phyloP scores from a whole-genome alignment of 1,140 invertebrate species.

The Rhopalosiphum maidis region DNA sequence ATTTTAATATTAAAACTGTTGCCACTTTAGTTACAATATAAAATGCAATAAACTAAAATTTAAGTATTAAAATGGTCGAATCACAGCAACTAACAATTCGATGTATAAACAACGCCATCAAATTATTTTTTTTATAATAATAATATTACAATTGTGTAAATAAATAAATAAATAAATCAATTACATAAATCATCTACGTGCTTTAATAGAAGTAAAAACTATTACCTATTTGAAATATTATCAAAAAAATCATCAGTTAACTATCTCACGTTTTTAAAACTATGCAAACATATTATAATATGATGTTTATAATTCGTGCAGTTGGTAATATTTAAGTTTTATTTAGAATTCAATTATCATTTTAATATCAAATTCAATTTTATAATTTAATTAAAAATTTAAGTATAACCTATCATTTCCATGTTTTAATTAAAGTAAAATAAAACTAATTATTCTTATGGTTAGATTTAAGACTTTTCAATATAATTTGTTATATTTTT shows the following conservation, averaged over 20 bases:
- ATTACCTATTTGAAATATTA: neutral
- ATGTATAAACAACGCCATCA: neutral
- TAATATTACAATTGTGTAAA: neutral
- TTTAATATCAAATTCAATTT: too few species aligned
- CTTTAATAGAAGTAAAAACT: neutral
- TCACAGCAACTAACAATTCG: neutral
- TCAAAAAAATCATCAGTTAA: neutral
- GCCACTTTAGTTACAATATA: neutral
- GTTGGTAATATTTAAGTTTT: neutral
- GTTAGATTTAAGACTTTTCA: too few species aligned
- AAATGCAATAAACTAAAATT: neutral
- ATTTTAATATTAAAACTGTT: neutral
- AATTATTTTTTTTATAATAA: neutral
- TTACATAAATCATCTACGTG: neutral
- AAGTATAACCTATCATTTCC: too few species aligned
- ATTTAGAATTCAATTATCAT: neutral
- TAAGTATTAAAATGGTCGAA: neutral
- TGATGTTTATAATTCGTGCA: neutral
- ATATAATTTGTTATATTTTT: too few species aligned
- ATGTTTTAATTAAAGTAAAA: too few species aligned
- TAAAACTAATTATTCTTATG: too few species aligned
- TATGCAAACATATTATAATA: neutral
- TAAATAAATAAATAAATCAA: neutral
- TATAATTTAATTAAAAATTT: too few species aligned
- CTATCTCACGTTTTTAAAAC: neutral